Conservation (phyloP, 2,113 vertebrate genomes). For the Hyperoodon ampullatus region DNA sequence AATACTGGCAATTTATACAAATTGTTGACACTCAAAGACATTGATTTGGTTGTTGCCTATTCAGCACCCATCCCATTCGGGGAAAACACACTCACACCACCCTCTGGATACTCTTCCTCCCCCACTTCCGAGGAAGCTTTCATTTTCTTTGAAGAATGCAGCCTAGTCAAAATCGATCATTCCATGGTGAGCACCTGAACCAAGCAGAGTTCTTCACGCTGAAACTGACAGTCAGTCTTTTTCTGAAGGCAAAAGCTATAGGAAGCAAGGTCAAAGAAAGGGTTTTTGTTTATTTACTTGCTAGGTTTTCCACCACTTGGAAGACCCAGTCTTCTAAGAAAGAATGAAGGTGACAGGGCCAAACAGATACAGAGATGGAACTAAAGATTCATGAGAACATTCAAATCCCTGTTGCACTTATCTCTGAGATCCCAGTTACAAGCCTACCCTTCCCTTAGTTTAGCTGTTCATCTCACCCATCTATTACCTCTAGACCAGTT, state of each 20-base stretch:
- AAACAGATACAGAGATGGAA: background rate
- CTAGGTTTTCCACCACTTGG: background rate
- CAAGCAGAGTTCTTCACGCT: background rate
- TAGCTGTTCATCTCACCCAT: background rate
- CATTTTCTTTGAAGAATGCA: slow-evolving; percentile 3
- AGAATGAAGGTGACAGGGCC: background rate
- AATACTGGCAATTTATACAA: background rate
- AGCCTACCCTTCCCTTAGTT: background rate
- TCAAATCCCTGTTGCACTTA: background rate
- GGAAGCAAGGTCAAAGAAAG: background rate
- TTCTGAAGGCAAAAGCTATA: background rate
- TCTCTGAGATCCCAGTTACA: background rate
- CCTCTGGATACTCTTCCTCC: background rate
- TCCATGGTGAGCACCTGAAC: background rate
- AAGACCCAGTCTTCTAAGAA: background rate
- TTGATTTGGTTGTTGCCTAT: background rate
- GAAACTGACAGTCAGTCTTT: background rate
- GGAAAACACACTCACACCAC: background rate
- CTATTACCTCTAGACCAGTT: background rate
- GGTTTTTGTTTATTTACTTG: background rate
- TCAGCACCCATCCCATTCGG: background rate
- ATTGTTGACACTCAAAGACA: background rate
- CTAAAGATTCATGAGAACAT: background rate
- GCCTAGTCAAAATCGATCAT: background rate
- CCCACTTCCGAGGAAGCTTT: slow-evolving; percentile 23